Evolutionary conservation across 2,113 vertebrate species (phyloP).

Genomic region (Delphinapterus leucas): DNA sequence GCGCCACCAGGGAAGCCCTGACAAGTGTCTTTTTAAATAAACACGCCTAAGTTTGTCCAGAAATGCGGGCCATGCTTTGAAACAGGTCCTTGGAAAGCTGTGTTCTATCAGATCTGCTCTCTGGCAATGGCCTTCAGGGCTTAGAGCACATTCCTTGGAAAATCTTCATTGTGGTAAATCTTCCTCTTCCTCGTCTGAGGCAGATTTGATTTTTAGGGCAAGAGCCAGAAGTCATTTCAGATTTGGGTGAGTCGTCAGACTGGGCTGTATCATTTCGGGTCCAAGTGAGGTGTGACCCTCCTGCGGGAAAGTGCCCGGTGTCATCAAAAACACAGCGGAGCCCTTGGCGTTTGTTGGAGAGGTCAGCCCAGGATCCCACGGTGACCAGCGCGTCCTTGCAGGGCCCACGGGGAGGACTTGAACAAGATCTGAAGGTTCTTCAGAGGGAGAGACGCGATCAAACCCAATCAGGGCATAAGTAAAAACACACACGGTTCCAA

Average conservation of each 20-base stretch:
- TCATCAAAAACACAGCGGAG: neutral
- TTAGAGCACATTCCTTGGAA: slow-evolving; percentile 40
- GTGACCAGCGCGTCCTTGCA: neutral
- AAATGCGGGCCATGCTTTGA: neutral
- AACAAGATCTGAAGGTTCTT: slow-evolving; percentile 53
- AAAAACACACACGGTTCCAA: slow-evolving; percentile 72
- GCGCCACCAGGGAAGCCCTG: too few species aligned
- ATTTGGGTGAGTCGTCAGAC: slow-evolving; percentile 15
- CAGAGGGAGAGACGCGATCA: slow-evolving; percentile 48
- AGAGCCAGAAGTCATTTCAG: slow-evolving; percentile 54
- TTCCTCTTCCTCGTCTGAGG: slow-evolving; percentile 24
- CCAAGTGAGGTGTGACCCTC: neutral
- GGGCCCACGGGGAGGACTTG: neutral
- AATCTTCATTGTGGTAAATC: slow-evolving; percentile 37
- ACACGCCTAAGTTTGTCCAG: neutral
- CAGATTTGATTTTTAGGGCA: neutral
- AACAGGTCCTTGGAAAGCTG: neutral
- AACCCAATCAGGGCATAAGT: slow-evolving; percentile 69
- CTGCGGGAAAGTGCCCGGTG: neutral
- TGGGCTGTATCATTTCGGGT: neutral
- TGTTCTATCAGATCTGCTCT: neutral
- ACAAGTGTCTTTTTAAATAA: slow-evolving; percentile 27
- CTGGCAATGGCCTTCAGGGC: neutral
- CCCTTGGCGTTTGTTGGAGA: neutral
- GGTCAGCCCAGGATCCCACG: neutral